phyloP scores from a whole-genome alignment of 2,113 vertebrate genomes.

The Calidris pygmaea region DNA sequence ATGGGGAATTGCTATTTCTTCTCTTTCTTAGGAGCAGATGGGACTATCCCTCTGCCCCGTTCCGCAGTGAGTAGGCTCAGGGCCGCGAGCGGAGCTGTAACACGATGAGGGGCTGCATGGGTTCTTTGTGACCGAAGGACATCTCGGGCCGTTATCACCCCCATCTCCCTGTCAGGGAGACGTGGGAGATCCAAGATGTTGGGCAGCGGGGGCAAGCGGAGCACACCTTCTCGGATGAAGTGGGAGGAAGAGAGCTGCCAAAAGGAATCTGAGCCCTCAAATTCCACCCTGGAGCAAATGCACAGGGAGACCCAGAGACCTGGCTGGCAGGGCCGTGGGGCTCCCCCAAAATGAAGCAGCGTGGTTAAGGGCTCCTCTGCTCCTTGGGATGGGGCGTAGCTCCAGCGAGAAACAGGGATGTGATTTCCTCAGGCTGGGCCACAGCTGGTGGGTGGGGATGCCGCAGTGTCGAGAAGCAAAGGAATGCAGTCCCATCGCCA shows the following conservation, averaged over 20 bases:
- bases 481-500: slow-evolving; percentile 25
- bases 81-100: background rate
- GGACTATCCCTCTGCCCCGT: background rate
- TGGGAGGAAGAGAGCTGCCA: background rate
- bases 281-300: background rate
- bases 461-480: background rate
- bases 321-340: background rate
- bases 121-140: background rate
- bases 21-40: background rate
- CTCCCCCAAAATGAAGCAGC: background rate
- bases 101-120: background rate
- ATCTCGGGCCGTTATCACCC: background rate
- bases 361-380: background rate
- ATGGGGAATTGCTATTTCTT: background rate
- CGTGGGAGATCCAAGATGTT: background rate
- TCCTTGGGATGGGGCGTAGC: background rate
- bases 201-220: background rate
- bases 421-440: background rate
- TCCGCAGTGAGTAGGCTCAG: background rate
- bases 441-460: slow-evolving; percentile 51
- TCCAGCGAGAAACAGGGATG: background rate
- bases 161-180: slow-evolving; percentile 7
- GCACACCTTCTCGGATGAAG: slow-evolving; percentile 4
- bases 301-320: background rate
- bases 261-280: background rate